Conservation (phyloP, 37 sponge, comb jelly and placozoan species). For the Diacarnus erythraeanus region DNA sequence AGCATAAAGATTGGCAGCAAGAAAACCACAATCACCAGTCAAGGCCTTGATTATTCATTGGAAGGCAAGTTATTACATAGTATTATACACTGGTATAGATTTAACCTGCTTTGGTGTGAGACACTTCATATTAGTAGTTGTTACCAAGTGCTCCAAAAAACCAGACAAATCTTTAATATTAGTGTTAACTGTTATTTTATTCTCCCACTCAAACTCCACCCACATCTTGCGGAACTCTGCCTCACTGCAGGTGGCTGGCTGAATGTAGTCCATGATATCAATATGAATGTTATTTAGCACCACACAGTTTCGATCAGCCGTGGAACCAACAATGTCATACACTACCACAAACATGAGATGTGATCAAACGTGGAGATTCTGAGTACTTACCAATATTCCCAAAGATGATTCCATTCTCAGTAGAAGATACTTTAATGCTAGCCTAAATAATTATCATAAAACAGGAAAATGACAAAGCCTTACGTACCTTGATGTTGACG, state of each 20-base stretch:
- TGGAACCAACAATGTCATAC: constrained; percentile 94
- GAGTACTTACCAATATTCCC: constrained; percentile 90
- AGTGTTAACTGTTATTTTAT: constrained; percentile 94
- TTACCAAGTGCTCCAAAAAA: constrained; percentile 86
- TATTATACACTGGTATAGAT: neutral
- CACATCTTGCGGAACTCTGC: constrained; percentile 98
- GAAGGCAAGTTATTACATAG: neutral
- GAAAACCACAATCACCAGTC: constrained; percentile 93
- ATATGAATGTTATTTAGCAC: constrained; percentile 98
- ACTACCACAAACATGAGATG: constrained; percentile 48
- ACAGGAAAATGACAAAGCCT: neutral
- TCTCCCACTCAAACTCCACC: constrained; percentile 99
- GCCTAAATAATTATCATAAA: constrained; percentile 40
- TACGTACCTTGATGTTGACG: constrained; percentile 87
- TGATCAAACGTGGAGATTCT: neutral
- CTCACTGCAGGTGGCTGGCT: constrained; percentile 90
- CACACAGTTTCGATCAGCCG: constrained; percentile 94
- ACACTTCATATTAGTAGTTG: constrained; percentile 94
- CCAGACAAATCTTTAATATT: constrained; percentile 80
- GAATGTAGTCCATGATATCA: constrained; percentile 99
- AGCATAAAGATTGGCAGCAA: constrained; percentile 99
- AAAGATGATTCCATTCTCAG: constrained; percentile 99
- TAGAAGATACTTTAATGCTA: constrained; percentile 94
- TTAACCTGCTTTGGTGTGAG: constrained; percentile 91
- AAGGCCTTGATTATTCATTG: constrained; percentile 82